These are phyloP conservation scores for Gymnothorax javanicus DNA, from an alignment of 2,797 vertebrate genomes.

Conservation along the genomic window DNA sequence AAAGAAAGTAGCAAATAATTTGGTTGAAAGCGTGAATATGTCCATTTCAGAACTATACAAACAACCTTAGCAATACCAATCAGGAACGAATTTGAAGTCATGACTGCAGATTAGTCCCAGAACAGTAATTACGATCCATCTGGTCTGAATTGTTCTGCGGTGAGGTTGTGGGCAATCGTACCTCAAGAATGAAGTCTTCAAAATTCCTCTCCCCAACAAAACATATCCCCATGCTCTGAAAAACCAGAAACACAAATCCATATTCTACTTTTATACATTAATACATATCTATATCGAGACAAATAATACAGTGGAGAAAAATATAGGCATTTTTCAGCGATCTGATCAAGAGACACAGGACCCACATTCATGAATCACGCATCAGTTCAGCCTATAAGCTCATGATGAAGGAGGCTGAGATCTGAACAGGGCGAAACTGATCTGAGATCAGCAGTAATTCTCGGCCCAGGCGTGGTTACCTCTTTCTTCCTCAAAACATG, in stretches of 20 bases:
- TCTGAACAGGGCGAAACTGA: neutral
- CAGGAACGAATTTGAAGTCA: too few species aligned
- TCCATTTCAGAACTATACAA: too few species aligned
- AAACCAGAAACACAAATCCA: constrained; percentile 11
- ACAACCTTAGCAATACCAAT: too few species aligned
- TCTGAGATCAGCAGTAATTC: neutral
- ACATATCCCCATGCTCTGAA: constrained; percentile 96
- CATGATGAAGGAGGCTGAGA: neutral
- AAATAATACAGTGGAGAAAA: neutral
- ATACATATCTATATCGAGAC: neutral
- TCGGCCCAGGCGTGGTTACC: constrained; percentile 62
- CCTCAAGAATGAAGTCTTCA: constrained; percentile 91
- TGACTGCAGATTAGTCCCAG: too few species aligned
- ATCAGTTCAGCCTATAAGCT: neutral
- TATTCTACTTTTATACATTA: neutral
- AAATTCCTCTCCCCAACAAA: constrained; percentile 93
- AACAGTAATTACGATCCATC: neutral
- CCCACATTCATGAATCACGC: neutral
- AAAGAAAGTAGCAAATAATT: too few species aligned
- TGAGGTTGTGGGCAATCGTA: constrained; percentile 50
- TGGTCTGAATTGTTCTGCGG: neutral
- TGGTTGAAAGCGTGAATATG: too few species aligned
- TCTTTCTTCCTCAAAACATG: constrained; percentile 93
- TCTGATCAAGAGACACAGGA: neutral
- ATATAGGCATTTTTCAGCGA: neutral